Evolutionary conservation across 2,113 vertebrate species (phyloP).

Genomic region (Furnarius figulus): DNA sequence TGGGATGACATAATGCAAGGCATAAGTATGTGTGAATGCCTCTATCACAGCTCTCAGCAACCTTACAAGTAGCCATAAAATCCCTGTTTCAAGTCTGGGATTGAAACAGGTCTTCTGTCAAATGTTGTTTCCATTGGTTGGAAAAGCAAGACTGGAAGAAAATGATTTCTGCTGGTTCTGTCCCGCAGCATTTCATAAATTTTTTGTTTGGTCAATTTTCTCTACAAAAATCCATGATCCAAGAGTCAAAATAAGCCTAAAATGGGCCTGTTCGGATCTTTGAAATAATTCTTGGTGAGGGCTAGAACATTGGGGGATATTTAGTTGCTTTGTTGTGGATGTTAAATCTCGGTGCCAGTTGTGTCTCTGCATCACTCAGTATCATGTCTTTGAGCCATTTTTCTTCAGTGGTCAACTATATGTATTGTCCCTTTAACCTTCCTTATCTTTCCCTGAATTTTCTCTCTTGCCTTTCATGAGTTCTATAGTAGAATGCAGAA

Average conservation of each 20-base stretch:
- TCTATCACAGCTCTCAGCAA: neutral
- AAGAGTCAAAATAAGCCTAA: neutral
- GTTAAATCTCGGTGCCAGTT: neutral
- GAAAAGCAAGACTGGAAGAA: neutral
- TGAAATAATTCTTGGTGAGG: neutral
- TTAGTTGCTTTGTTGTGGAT: neutral
- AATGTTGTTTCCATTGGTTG: neutral
- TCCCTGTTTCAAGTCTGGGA: neutral
- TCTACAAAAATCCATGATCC: neutral
- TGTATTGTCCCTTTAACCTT: neutral
- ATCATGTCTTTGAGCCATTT: neutral
- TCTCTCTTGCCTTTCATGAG: neutral
- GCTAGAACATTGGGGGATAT: fast-evolving
- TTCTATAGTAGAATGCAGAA: neutral
- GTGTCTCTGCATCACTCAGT: too few species aligned
- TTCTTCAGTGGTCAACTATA: neutral
- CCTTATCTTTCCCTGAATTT: neutral
- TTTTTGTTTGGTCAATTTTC: neutral
- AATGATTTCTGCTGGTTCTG: neutral
- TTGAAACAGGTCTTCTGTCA: neutral
- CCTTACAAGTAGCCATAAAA: neutral
- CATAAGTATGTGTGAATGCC: neutral
- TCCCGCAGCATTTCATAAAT: fast-evolving
- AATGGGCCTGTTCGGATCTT: neutral
- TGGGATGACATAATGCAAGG: neutral